Base-by-base conservation (phyloP, 2,113 vertebrate genomes). In the Prietella phreatophila region DNA sequence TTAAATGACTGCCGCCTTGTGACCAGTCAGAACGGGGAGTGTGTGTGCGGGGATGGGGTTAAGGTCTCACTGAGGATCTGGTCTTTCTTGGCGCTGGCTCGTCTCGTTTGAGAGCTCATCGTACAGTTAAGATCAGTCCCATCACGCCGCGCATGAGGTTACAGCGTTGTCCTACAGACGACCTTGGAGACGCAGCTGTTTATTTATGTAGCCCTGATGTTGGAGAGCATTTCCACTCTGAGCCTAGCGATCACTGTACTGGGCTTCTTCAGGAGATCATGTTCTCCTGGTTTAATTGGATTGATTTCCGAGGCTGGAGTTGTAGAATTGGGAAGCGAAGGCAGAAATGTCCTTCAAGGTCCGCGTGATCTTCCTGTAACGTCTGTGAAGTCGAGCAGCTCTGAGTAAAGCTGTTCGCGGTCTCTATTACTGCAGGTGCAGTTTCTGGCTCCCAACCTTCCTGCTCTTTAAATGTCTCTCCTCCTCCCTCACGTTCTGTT, bases 171-270 rank as follows among this genome's bases (percentile, higher is more conserved):
- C 22, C 58, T 78, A 10, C 36, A 47, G 39, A 8, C 27, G 50
- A 63, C 82, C 47, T 63, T 69, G 63, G 86, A 80, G 87, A 87
- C 73, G 8, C 27, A 55, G 79, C 56, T 63, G 61, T 86, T 47
- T 50, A 83, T 86, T 60, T 53, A 81, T 91, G 76, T 69, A 56
- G 58, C 79, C 81, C 87, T 87, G 87, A 87, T 86, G 78, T 82
- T 20, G 27, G 25, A 53, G 65, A 87, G 42, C 75, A 25, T 76
- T 88, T 55, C 71, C 80, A 83, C 73, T 90, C 85, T 39, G 19
- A 36, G 50, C 7, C 33, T 19, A 75, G 82, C 83, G 61, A 61
- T 8, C 65, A 50, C 36, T 88, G 42, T 50, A 19, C 82, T 83
- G 56, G 17, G 53, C 73, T 65, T 87, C 9, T 15, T 50, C 73